Base-by-base conservation (phyloP, 2,888 invertebrate species). In the Philereme transversata region DNA sequence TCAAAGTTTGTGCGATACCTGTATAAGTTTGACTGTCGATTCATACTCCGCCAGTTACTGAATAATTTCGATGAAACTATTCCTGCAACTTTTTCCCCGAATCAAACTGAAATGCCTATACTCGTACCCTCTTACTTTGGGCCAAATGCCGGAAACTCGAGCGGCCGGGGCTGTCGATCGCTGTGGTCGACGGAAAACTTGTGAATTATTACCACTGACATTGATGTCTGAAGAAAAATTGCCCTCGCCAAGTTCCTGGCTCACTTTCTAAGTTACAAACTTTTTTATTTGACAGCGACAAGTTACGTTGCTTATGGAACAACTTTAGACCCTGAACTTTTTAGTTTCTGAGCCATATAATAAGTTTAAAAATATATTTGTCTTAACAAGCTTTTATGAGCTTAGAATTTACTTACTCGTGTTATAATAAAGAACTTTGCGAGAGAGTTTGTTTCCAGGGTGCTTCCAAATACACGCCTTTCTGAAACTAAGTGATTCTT, bases 221-320 rank as follows among this genome's bases (percentile, higher is more conserved):
- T 82, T 87, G 86, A 87, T 78, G 83, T 67, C 66, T 63, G 74
- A 78, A 83, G 86, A 88, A 87, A 88, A 87, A 87, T 87, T 83
- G 81, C 83, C 78, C 72, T 72, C 61, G 66, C 69, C 71, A 76
- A 84, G 73, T 83, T 84, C 77, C 73, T 72, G 70, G 72, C 74
- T 77, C 73, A 79, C 77, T 81, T 78, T 71, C 71, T 62, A 75
- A 76, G 72, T 72, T 73, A 73, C 70, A 68, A 60, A 73, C 68
- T 68, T 70, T 64, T 71, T 72, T 75, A 74, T 73, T 56, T 71
- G 74, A 64, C 62, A 65, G 68, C 60, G 62, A 64, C 43, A 58
- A 48, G 47, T 56, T 60, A 45, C 9, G 35, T 72, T 72, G 65
- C 64, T 62, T 61, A 64, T 67, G 41, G 34, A 58, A 43, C 5